Percentiles rank a stretch among this genome's conserved stretches.
Evolutionary conservation across 2,797 vertebrate species (phyloP).

Genomic region (Phylloscopus collybita): DNA sequence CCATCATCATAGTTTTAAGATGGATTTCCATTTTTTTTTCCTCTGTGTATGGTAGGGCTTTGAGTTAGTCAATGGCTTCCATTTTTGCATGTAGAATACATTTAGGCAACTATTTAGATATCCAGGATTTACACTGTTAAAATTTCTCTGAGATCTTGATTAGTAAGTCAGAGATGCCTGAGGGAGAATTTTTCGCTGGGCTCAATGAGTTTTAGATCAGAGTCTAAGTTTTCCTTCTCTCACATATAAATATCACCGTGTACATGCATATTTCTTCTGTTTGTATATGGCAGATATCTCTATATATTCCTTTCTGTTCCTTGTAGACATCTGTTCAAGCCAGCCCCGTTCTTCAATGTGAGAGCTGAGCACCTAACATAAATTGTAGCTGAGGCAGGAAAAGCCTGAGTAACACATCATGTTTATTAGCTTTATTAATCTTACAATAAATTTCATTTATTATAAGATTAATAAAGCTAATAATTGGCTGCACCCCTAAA

Average conservation of each 20-base stretch:
- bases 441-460: not conserved
- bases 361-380: not conserved
- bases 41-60: not conserved
- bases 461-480: no score
- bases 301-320: not conserved
- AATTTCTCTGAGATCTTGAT: not conserved
- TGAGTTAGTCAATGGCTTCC: not conserved
- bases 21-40: not conserved
- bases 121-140: not conserved
- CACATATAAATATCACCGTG: not conserved
- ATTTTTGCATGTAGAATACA: not conserved
- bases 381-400: not conserved
- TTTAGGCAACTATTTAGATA: not conserved
- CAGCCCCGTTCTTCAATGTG: not conserved
- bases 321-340: not conserved
- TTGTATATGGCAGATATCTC: not conserved
- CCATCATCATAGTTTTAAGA: not conserved
- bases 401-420: not conserved
- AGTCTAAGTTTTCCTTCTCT: not conserved
- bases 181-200: not conserved
- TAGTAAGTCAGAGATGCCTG: not conserved
- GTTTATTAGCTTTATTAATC: constrained; percentile 35
- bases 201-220: not conserved
- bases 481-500: not conserved
- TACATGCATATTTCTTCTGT: not conserved